These are phyloP conservation scores for Metaphire vulgaris DNA, from an alignment of 1,140 invertebrate species.

Conservation along the genomic window DNA sequence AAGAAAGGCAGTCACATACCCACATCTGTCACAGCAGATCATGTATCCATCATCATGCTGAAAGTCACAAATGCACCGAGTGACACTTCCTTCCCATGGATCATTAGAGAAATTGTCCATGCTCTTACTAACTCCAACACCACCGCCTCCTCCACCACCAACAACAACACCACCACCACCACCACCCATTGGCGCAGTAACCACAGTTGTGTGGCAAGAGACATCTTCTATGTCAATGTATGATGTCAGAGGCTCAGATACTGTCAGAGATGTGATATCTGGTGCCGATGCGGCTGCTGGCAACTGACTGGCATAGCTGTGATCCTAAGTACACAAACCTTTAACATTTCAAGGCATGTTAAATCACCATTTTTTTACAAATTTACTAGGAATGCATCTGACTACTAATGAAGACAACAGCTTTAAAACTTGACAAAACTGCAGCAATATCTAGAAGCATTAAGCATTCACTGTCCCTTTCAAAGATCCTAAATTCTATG, in stretches of 20 bases:
- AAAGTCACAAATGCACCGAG: constrained; percentile 87
- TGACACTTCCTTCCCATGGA: constrained; percentile 55
- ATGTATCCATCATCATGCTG: constrained; percentile 95
- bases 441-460: too few species aligned
- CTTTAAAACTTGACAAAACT: too few species aligned
- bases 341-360: too few species aligned
- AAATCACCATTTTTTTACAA: not conserved
- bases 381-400: too few species aligned
- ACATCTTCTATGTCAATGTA: constrained; percentile 35
- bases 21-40: constrained; percentile 76
- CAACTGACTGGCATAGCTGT: constrained; percentile 13
- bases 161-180: not conserved
- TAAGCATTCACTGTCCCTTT: too few species aligned
- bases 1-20: constrained; percentile 33
- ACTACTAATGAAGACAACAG: too few species aligned
- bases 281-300: not conserved
- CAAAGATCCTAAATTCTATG: too few species aligned
- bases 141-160: not conserved
- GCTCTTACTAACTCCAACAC: not conserved
- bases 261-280: not conserved
- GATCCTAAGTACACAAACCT: constrained; percentile 9
- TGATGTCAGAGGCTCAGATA: constrained; percentile 10
- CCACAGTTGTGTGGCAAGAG: constrained; percentile 9
- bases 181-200: not conserved
- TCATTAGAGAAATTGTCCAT: constrained; percentile 4